phyloP scores from a whole-genome alignment of 2,113 vertebrate species.

The Piprites chloris region DNA sequence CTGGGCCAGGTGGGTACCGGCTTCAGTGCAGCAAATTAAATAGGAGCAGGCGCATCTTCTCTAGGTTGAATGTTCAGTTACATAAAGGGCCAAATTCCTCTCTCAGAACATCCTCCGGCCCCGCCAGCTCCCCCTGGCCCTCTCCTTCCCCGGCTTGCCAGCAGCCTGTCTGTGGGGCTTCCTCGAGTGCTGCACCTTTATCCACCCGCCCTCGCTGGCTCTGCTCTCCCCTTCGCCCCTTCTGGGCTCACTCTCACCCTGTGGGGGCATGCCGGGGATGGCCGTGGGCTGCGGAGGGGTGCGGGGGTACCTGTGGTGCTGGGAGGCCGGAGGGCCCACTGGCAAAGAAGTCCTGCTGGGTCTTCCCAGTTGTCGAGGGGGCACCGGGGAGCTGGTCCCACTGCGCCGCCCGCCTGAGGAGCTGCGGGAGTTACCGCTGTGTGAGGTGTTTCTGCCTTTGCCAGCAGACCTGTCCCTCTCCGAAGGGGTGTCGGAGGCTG shows the following conservation, averaged over 20 bases:
- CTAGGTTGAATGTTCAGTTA: not conserved
- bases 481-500: slow-evolving; percentile 80
- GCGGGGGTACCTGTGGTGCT: slow-evolving; percentile 66
- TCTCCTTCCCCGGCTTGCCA: slow-evolving; percentile 79
- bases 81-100: not conserved
- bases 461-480: slow-evolving; percentile 79
- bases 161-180: slow-evolving; percentile 75
- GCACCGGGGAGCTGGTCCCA: slow-evolving; percentile 19
- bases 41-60: not conserved
- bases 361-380: slow-evolving; percentile 31
- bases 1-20: not conserved
- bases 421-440: slow-evolving; percentile 64
- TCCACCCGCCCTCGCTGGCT: slow-evolving; percentile 87
- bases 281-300: slow-evolving; percentile 9
- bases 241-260: slow-evolving; percentile 43
- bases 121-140: slow-evolving; percentile 74
- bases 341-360: slow-evolving; percentile 30
- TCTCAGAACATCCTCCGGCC: slow-evolving; percentile 71
- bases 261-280: slow-evolving; percentile 87
- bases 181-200: slow-evolving; percentile 86
- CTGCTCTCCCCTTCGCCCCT: slow-evolving; percentile 75
- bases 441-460: slow-evolving; percentile 47
- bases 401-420: slow-evolving; percentile 57
- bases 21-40: not conserved
- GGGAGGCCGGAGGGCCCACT: not conserved